phyloP scores from a whole-genome alignment of 2,797 vertebrate species.

The Xiphophorus birchmanni region DNA sequence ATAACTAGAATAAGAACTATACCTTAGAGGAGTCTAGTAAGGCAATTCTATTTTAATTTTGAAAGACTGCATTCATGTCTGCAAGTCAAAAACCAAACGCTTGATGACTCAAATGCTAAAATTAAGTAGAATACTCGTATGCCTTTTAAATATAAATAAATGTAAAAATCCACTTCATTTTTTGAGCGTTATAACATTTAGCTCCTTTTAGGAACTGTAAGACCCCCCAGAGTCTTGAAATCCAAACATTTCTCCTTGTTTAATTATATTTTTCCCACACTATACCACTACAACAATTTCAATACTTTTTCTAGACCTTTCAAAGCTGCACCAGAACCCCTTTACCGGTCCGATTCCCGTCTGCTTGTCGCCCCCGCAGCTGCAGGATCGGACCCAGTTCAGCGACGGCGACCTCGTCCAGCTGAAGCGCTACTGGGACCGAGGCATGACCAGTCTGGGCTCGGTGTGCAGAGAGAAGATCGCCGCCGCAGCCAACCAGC shows the following conservation, averaged over 20 bases:
- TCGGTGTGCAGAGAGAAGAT: slow-evolving; percentile 98
- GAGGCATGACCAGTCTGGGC: slow-evolving; percentile 98
- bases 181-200: not conserved
- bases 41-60: not conserved
- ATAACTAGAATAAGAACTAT: not conserved
- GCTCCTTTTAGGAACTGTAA: not conserved
- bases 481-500: slow-evolving; percentile 91
- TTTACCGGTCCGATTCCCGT: not conserved
- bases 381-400: slow-evolving; percentile 98
- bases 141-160: not conserved
- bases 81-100: not conserved
- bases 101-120: not conserved
- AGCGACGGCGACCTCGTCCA: slow-evolving; percentile 92
- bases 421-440: slow-evolving; percentile 98
- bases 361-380: slow-evolving; percentile 74
- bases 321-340: not conserved
- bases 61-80: not conserved
- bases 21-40: not conserved
- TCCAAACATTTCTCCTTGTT: not conserved
- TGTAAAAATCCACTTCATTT: not conserved
- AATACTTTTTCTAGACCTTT: not conserved
- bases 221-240: not conserved
- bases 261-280: not conserved
- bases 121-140: not conserved
- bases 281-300: not conserved